Percentiles rank a stretch among this genome's conserved stretches.
phyloP scores from a whole-genome alignment of 2,888 invertebrate species.

The Odontomyia ornata region DNA sequence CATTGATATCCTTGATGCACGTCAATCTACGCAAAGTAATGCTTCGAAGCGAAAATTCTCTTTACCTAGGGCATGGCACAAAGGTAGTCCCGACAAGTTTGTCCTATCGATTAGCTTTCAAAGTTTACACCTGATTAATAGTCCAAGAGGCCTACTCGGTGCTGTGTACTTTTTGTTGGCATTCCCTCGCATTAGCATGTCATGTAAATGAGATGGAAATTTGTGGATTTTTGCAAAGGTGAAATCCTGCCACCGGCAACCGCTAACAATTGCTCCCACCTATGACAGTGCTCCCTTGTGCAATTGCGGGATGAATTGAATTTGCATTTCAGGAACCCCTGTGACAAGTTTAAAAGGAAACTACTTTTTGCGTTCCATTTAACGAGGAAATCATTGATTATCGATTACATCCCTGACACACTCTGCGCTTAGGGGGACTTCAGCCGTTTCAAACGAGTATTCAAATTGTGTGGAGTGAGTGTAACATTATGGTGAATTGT shows the following conservation, averaged over 20 bases:
- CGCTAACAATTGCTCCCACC: background rate
- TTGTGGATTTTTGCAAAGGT: background rate
- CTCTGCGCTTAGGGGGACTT: too few species aligned
- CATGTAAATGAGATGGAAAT: constrained; percentile 12
- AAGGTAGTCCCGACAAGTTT: background rate
- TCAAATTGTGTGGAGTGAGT: too few species aligned
- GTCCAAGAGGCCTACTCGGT: background rate
- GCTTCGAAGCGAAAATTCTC: too few species aligned
- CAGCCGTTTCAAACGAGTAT: too few species aligned
- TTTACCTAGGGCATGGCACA: too few species aligned
- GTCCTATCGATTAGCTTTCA: constrained; percentile 4
- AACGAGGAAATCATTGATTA: background rate
- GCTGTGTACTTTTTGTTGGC: background rate
- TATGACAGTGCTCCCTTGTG: too few species aligned
- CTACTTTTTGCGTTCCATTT: background rate
- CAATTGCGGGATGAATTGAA: background rate
- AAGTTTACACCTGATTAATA: constrained; percentile 13
- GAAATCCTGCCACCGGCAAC: background rate
- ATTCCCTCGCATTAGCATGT: background rate
- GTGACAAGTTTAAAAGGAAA: constrained; percentile 1
- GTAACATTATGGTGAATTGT: too few species aligned
- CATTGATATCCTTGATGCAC: too few species aligned
- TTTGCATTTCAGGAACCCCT: background rate
- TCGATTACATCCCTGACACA: background rate
- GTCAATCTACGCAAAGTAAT: too few species aligned